phyloP scores from a whole-genome alignment of 2,888 invertebrate species.

The Acanthococcus lagerstroemiae region DNA sequence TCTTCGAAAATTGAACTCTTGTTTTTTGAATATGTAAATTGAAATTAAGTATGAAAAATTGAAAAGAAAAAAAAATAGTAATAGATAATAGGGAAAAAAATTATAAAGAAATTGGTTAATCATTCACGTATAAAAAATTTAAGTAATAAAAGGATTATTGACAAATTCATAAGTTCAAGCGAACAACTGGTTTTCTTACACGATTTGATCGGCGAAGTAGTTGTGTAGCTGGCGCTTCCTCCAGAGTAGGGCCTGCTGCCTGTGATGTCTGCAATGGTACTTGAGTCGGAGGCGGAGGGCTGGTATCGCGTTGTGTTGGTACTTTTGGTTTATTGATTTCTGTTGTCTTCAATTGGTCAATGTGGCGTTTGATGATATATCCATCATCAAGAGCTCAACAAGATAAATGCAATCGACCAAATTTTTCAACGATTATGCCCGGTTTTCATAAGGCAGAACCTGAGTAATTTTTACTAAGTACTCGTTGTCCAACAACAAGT shows the following conservation, averaged over 20 bases:
- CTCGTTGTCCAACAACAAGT: slow-evolving; percentile 16
- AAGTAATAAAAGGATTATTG: neutral
- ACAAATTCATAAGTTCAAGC: neutral
- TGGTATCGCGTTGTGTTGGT: neutral
- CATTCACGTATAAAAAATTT: neutral
- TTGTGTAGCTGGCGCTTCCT: neutral
- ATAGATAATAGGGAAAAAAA: neutral
- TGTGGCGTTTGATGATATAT: slow-evolving; percentile 34
- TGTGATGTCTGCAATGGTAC: neutral
- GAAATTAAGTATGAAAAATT: neutral
- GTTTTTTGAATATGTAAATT: neutral
- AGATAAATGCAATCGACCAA: slow-evolving; percentile 34
- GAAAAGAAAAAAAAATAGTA: neutral
- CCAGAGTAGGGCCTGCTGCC: neutral
- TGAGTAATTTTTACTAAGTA: slow-evolving; percentile 31
- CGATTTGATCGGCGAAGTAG: neutral
- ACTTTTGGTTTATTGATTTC: neutral
- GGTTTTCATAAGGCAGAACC: slow-evolving; percentile 32
- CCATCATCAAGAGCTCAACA: slow-evolving; percentile 34
- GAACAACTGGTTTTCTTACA: neutral
- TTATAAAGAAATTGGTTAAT: neutral
- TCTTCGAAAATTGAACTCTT: neutral
- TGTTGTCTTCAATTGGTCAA: slow-evolving; percentile 31
- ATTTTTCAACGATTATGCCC: slow-evolving; percentile 32
- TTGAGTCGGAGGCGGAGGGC: neutral